Conservation (phyloP, 2,888 invertebrate species). For the Agrochola macilenta region DNA sequence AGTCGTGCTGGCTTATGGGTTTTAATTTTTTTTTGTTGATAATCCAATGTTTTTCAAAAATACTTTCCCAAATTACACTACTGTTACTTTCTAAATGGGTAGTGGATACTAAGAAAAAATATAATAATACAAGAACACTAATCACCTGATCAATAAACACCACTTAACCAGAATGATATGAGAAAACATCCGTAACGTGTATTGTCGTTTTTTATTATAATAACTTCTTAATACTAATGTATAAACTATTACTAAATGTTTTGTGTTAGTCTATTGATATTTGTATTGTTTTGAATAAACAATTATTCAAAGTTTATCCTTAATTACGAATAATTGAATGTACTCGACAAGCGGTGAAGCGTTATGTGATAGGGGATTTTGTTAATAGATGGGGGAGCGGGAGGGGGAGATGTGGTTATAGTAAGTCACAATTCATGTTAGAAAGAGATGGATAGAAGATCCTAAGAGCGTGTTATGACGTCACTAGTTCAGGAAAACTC, state of each 20-base stretch:
- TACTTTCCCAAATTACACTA: neutral
- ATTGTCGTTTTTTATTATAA: constrained; percentile 87
- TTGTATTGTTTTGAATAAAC: constrained; percentile 58
- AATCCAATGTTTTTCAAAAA: neutral
- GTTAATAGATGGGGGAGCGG: constrained; percentile 20
- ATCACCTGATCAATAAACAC: constrained; percentile 38
- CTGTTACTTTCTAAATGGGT: neutral
- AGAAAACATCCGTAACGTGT: constrained; percentile 84
- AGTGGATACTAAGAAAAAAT: constrained; percentile 3
- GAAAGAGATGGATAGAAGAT: constrained; percentile 13
- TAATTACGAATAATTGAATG: constrained; percentile 66
- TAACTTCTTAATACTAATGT: constrained; percentile 80
- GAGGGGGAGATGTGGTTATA: constrained; percentile 20
- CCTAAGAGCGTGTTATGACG: constrained; percentile 22
- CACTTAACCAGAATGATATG: constrained; percentile 81
- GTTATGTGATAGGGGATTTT: constrained; percentile 44
- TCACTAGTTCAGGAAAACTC: constrained; percentile 14
- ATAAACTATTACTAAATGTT: constrained; percentile 73
- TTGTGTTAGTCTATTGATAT: constrained; percentile 66
- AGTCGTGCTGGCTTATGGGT: too few relatives aligned
- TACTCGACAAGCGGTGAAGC: constrained; percentile 61
- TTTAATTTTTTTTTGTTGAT: neutral
- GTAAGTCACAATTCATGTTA: constrained; percentile 26
- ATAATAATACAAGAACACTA: constrained; percentile 42
- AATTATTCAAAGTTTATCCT: constrained; percentile 61